Conservation (phyloP, 2,113 vertebrate species). For the Xenopus borealis region DNA sequence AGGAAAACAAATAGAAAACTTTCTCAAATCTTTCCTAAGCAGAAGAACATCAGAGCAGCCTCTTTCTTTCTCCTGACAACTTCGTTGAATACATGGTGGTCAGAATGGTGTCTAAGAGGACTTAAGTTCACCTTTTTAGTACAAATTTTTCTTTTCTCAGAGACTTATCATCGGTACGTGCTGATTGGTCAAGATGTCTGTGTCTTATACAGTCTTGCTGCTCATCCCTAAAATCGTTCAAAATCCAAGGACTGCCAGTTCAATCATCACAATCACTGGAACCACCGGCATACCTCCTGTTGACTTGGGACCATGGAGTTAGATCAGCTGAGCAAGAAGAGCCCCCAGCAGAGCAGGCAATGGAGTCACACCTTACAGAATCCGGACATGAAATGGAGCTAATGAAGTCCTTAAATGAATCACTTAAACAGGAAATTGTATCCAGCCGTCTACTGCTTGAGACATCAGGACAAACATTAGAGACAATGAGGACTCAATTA, state of each 20-base stretch:
- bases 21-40: no score
- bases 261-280: neutral
- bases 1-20: no score
- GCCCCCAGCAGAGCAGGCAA: no score
- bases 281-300: constrained; percentile 8
- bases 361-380: neutral
- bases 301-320: constrained; percentile 18
- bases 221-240: constrained; percentile 14
- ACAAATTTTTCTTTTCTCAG: constrained; percentile 51
- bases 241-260: neutral
- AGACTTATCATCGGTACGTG: constrained; percentile 79
- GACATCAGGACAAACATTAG: neutral
- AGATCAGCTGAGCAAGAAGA: neutral
- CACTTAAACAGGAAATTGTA: neutral
- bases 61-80: no score
- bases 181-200: constrained; percentile 74
- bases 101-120: no score
- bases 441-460: neutral
- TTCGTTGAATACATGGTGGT: no score
- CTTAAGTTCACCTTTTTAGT: no score
- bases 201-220: constrained; percentile 71
- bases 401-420: neutral
- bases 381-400: neutral
- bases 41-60: no score
- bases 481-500: neutral